Evolutionary conservation across 2,113 vertebrate species (phyloP).

Genomic region (Albula goreensis): DNA sequence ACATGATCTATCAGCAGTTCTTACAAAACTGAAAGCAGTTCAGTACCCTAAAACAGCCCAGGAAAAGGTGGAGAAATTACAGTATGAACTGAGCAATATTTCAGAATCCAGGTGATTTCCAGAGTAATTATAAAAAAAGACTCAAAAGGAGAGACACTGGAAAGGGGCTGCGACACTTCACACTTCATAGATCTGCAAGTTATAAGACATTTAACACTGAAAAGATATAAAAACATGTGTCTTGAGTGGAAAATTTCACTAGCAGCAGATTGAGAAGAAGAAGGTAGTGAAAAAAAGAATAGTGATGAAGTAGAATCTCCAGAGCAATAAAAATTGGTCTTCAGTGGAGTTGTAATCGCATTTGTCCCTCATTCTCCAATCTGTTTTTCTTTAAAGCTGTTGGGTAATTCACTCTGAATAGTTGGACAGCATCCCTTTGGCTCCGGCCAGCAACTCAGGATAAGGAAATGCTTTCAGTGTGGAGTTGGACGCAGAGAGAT

Average conservation of each 20-base stretch:
- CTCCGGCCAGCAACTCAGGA: slow-evolving; percentile 46
- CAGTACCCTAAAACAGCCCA: too few species aligned
- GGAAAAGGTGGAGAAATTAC: not conserved
- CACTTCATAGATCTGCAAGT: not conserved
- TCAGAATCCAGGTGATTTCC: not conserved
- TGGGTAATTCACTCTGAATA: slow-evolving; percentile 57
- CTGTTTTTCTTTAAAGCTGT: slow-evolving; percentile 62
- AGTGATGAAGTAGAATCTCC: slow-evolving; percentile 32
- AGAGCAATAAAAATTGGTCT: slow-evolving; percentile 45
- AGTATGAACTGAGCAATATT: not conserved
- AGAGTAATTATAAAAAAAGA: not conserved
- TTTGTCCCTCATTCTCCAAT: slow-evolving; percentile 44
- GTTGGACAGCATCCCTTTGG: slow-evolving; percentile 45
- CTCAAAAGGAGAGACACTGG: not conserved
- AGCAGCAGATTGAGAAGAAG: slow-evolving; percentile 33
- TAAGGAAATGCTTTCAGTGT: slow-evolving; percentile 46
- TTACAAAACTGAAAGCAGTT: too few species aligned
- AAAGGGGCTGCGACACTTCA: not conserved
- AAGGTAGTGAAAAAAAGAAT: slow-evolving; percentile 29
- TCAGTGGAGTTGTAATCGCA: slow-evolving; percentile 44
- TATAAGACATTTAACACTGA: not conserved
- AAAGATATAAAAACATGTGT: slow-evolving; percentile 36
- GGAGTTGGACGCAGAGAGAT: slow-evolving; percentile 28
- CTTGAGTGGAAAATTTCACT: slow-evolving; percentile 54
- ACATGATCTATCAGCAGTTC: too few species aligned